Percentiles rank a stretch among this genome's conserved stretches.
These are phyloP conservation scores for Odontomachus brunneus DNA, from an alignment of 1,140 invertebrate species.

Conservation along the genomic window DNA sequence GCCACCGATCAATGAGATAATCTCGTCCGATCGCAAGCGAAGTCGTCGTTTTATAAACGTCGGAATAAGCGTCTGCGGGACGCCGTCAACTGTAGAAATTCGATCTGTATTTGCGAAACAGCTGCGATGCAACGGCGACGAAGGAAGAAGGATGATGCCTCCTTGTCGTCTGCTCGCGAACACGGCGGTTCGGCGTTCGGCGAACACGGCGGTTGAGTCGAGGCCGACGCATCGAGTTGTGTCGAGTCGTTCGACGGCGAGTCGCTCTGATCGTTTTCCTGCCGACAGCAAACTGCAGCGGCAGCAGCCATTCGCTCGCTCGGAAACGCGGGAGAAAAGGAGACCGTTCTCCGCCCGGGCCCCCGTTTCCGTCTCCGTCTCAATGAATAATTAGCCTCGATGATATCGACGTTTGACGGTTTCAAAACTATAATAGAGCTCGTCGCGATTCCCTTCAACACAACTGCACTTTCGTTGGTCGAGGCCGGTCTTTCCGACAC, in stretches of 20 bases:
- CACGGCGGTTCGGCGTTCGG: background rate
- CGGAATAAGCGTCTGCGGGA: no score
- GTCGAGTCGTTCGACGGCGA: constrained; percentile 37
- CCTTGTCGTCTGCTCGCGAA: no score
- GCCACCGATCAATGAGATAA: no score
- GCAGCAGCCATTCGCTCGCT: constrained; percentile 16
- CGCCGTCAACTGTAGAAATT: no score
- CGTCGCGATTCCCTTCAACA: background rate
- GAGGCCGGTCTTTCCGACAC: constrained; percentile 2
- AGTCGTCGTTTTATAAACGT: no score
- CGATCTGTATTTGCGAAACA: no score
- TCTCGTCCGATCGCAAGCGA: no score
- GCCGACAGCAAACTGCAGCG: background rate
- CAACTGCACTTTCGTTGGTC: background rate
- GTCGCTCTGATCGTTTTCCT: constrained; percentile 8
- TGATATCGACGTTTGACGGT: background rate
- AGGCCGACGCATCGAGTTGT: constrained; percentile 34
- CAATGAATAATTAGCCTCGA: background rate
- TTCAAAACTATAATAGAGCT: background rate
- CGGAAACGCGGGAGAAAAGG: background rate
- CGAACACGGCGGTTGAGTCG: constrained; percentile 18
- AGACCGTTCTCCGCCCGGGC: no score
- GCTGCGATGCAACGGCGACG: no score
- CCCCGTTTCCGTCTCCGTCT: no score
- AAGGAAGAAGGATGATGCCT: no score